A percentile compares a stretch with the other conserved stretches of the same genome.
Conservation (phyloP, 2,888 invertebrate species). For the Drosophila emarginata region DNA sequence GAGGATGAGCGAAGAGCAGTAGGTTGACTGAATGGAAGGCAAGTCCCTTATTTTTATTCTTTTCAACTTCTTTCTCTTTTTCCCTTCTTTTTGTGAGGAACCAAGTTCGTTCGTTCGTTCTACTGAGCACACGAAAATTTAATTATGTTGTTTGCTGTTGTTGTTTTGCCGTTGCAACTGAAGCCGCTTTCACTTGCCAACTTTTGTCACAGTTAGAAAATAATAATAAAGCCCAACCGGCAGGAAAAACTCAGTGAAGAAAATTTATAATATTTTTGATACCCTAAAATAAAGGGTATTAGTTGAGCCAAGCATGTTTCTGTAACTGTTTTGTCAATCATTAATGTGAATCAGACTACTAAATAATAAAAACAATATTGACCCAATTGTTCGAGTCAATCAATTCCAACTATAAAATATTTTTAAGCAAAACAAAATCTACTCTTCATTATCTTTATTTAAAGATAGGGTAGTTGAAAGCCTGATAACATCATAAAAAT, state of each 20-base stretch:
- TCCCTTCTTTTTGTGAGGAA: constrained; percentile 33
- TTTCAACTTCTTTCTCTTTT: not conserved
- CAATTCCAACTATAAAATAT: too few species aligned
- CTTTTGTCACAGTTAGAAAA: constrained; percentile 60
- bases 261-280: not conserved
- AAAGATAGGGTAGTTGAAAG: not conserved
- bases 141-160: constrained; percentile 55
- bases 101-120: constrained; percentile 58
- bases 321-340: not conserved
- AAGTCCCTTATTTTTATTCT: not conserved
- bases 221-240: constrained; percentile 20
- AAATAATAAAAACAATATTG: too few species aligned
- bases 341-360: too few species aligned
- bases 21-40: not conserved
- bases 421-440: too few species aligned
- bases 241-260: not conserved
- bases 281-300: not conserved
- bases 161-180: constrained; percentile 18
- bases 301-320: not conserved
- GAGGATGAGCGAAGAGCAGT: not conserved
- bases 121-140: constrained; percentile 66
- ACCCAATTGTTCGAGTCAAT: too few species aligned
- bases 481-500: too few species aligned
- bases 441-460: not conserved
- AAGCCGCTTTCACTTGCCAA: constrained; percentile 47